Evolutionary conservation across 2,113 vertebrate genomes (phyloP).

Genomic region (Chrysemys picta): DNA sequence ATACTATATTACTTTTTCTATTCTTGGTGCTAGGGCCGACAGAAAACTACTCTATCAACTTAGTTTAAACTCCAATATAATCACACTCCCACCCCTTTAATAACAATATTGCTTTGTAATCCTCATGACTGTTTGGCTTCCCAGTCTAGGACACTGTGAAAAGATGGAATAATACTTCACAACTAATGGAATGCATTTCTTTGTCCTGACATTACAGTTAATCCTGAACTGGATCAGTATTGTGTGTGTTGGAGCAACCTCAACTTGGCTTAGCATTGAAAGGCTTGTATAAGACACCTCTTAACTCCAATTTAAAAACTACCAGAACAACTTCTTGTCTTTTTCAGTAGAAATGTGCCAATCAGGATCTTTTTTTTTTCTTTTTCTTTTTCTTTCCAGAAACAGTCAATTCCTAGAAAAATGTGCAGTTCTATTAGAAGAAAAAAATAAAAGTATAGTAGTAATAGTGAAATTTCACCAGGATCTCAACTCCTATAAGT

Average conservation of each 20-base stretch:
- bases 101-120: neutral
- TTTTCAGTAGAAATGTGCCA: slow-evolving; percentile 36
- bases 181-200: neutral
- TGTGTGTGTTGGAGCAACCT: slow-evolving; percentile 30
- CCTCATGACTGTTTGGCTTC: neutral
- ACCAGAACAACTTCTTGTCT: slow-evolving; percentile 4
- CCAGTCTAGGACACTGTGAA: neutral
- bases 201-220: slow-evolving; percentile 3
- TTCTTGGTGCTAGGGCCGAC: neutral
- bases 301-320: slow-evolving; percentile 46
- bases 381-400: neutral
- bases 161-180: neutral
- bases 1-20: neutral
- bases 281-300: neutral
- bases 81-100: neutral
- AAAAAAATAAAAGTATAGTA: neutral
- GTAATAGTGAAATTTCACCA: neutral
- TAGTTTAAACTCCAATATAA: neutral
- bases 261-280: slow-evolving; percentile 6
- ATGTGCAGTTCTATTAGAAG: neutral
- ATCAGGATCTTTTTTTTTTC: neutral
- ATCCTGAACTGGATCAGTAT: slow-evolving; percentile 8
- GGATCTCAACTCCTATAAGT: neutral
- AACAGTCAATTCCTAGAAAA: slow-evolving; percentile 32
- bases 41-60: neutral